Evolutionary conservation across 2,797 vertebrate genomes (phyloP), one percentile per base, ranked within the genome.

Genomic region (Catamblyrhynchus diadema): DNA sequence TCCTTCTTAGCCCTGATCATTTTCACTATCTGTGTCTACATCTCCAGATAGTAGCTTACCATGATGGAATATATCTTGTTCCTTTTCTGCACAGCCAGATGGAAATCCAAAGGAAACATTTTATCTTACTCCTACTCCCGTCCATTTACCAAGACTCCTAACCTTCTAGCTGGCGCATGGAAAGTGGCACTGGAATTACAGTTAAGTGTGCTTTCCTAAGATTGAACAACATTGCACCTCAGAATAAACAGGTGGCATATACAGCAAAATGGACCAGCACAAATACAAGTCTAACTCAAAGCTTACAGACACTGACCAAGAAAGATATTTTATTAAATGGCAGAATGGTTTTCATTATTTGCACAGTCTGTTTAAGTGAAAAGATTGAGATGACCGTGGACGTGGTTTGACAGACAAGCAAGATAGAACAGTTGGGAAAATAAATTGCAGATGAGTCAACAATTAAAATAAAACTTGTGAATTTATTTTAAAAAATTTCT

Each of bases 401-500:
- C 0, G 0, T 48, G 56, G 66, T 95, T 86, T 95, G 80, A 96
- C 56, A 93, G 83, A 56, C 80, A 93, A 86, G 70, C 22, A 86
- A 90, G 83, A 95, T 0, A 72, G 79, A 96, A 95, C 88, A 94
- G 88, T 90, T 95, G 93, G 85, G 89, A 69, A 88, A 96, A 95
- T 73, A 93, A 94, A 92, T 54, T 42, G 69, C 41, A 70, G 72
- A 96, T 97, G 95, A 97, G 82, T 95, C 94, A 97, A 86, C 81
- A 93, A 94, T 94, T 96, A 94, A 95, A 96, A 96, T 86, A 95
- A 95, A 96, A 94, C 80, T 60, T 86, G 85, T 95, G 94, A 94
- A 78, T 86, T 91, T 97, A 88, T 96, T 96, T 88, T 66, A n/a
- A 48, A 54, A 95, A 85, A 60, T 28, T 94, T 64, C 73, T 88